Evolutionary conservation across 1,140 invertebrate genomes (phyloP).

Genomic region (Habropoda laboriosa): DNA sequence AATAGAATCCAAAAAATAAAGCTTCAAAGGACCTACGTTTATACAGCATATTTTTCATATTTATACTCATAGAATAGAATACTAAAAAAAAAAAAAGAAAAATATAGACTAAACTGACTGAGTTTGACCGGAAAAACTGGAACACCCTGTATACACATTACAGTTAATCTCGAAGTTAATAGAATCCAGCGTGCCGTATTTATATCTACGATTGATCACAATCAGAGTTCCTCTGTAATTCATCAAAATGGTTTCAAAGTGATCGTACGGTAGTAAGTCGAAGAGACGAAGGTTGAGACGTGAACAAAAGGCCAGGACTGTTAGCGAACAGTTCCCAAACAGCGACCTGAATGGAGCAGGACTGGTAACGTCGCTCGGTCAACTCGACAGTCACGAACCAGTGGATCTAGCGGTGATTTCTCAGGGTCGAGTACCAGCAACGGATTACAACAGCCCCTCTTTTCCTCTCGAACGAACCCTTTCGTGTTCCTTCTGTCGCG

Average conservation of each 20-base stretch:
- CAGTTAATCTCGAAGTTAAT: slow-evolving; percentile 24
- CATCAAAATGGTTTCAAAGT: not conserved
- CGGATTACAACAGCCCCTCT: slow-evolving; percentile 41
- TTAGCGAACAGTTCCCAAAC: slow-evolving; percentile 8
- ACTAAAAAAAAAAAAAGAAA: too few species aligned
- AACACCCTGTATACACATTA: too few species aligned
- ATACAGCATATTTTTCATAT: too few species aligned
- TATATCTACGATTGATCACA: slow-evolving; percentile 10
- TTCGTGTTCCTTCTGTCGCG: slow-evolving; percentile 37
- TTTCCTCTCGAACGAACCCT: slow-evolving; percentile 43
- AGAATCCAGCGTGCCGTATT: not conserved
- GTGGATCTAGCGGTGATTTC: slow-evolving; percentile 38
- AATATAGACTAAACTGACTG: too few species aligned
- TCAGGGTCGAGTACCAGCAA: slow-evolving; percentile 44
- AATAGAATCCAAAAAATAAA: too few species aligned
- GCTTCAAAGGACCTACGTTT: too few species aligned
- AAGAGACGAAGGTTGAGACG: not conserved
- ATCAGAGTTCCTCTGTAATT: not conserved
- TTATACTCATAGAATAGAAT: too few species aligned
- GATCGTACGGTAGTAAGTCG: not conserved
- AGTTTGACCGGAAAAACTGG: too few species aligned
- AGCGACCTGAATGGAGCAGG: slow-evolving; percentile 1
- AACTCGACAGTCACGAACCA: slow-evolving; percentile 27
- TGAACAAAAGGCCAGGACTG: slow-evolving; percentile 18
- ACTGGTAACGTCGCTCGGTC: not conserved